phyloP scores from a whole-genome alignment of 2,888 invertebrate genomes.

The Protonemura montana region DNA sequence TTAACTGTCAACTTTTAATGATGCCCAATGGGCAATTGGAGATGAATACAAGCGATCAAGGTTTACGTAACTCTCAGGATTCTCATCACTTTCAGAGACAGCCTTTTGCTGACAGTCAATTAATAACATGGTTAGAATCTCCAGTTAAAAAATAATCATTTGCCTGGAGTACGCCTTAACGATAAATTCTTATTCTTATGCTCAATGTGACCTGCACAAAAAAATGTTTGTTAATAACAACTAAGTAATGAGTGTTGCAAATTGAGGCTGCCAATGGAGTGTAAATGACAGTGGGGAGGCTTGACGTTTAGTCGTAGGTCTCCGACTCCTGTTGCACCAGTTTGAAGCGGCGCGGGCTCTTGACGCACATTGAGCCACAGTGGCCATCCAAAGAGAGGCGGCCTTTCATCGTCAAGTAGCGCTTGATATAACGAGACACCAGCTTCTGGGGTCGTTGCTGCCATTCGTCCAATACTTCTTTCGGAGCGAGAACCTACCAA shows the following conservation, averaged over 20 bases:
- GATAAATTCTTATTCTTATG: background rate
- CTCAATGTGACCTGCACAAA: background rate
- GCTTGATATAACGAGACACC: slow-evolving; percentile 83
- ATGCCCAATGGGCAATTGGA: background rate
- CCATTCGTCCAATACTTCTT: slow-evolving; percentile 90
- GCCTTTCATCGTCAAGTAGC: slow-evolving; percentile 81
- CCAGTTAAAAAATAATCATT: background rate
- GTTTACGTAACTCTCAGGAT: background rate
- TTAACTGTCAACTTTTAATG: background rate
- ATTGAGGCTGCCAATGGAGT: background rate
- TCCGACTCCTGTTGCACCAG: slow-evolving; percentile 91
- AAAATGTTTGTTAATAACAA: background rate
- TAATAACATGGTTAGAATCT: background rate
- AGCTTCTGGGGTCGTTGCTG: slow-evolving; percentile 87
- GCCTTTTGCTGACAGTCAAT: background rate
- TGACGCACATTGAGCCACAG: slow-evolving; percentile 77
- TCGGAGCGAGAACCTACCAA: slow-evolving; percentile 79
- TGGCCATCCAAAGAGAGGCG: slow-evolving; percentile 74
- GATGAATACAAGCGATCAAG: background rate
- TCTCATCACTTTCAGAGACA: background rate
- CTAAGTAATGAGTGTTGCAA: background rate
- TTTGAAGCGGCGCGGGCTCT: slow-evolving; percentile 87
- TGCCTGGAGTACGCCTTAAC: background rate
- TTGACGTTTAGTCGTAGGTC: slow-evolving; percentile 84
- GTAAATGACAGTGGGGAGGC: background rate